A percentile compares a stretch with the other conserved stretches of the same genome.
Evolutionary conservation across 1,140 invertebrate genomes (phyloP).

Genomic region (Bombus pascuorum): DNA sequence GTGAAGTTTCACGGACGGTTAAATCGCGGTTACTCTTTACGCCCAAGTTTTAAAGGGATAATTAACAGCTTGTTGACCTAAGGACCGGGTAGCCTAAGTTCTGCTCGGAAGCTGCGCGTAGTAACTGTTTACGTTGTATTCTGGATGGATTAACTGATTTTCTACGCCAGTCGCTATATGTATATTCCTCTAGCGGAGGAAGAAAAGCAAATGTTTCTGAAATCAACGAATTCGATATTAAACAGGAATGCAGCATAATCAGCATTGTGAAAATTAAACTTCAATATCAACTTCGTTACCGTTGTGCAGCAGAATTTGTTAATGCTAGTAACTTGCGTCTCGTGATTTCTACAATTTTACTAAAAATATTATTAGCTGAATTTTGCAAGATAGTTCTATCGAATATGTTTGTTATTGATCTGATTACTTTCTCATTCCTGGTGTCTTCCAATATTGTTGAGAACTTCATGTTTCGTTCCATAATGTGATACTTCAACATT

Average conservation of each 20-base stretch:
- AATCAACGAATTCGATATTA: neutral
- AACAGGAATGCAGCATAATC: neutral
- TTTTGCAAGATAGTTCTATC: no score
- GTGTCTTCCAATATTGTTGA: no score
- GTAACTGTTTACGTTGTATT: neutral
- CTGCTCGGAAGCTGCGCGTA: neutral
- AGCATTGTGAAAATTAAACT: neutral
- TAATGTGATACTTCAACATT: no score
- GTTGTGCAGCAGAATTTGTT: no score
- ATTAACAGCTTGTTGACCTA: constrained; percentile 31
- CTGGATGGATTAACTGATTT: neutral
- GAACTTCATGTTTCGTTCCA: no score
- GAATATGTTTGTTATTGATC: no score
- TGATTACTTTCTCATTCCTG: no score
- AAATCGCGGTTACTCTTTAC: constrained; percentile 11
- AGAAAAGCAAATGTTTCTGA: neutral
- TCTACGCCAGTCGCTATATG: no score
- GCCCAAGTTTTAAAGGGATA: constrained; percentile 36
- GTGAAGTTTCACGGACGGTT: neutral
- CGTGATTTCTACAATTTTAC: no score
- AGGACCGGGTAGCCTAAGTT: neutral
- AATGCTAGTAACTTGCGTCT: no score
- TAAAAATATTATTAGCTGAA: no score
- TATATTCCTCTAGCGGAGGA: neutral
- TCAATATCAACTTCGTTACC: no score